Percentiles rank a stretch among this genome's conserved stretches.
These are phyloP conservation scores for Etheostoma spectabile DNA, from an alignment of 2,113 vertebrate species.

Conservation along the genomic window DNA sequence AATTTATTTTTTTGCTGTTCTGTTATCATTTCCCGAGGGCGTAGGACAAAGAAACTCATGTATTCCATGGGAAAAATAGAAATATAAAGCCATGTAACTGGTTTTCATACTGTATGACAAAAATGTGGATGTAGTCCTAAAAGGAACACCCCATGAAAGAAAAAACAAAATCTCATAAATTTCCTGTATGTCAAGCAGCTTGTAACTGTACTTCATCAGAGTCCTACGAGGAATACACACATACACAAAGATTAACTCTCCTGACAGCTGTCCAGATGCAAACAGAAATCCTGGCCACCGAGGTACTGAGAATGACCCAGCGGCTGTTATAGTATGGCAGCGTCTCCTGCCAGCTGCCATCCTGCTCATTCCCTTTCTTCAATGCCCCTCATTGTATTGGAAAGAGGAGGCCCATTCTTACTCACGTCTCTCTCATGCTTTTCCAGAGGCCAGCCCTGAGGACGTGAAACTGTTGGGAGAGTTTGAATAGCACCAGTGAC, in stretches of 20 bases:
- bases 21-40: not conserved
- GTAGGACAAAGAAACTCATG: conserved; percentile 21
- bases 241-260: conserved; percentile 26
- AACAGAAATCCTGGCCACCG: conserved; percentile 49
- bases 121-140: conserved; percentile 20
- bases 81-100: not conserved
- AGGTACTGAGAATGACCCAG: conserved; percentile 43
- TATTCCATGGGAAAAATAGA: not conserved
- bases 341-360: conserved; percentile 63
- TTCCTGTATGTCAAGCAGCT: conserved; percentile 35
- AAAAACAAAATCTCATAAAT: conserved; percentile 27
- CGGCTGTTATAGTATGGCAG: conserved; percentile 53
- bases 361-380: conserved; percentile 60
- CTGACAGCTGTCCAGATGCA: conserved; percentile 64
- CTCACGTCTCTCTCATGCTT: conserved; percentile 73
- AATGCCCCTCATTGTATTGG: conserved; percentile 73
- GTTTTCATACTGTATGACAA: not conserved
- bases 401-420: conserved; percentile 80
- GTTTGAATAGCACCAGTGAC: conserved; percentile 63
- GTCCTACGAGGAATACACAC: conserved; percentile 16
- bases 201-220: conserved; percentile 31
- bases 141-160: conserved; percentile 14
- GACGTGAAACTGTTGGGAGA: conserved; percentile 68
- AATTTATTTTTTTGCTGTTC: not conserved
- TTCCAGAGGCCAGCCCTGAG: conserved; percentile 73